Evolutionary conservation across 2,888 invertebrate genomes (phyloP).

Genomic region (Morinoia aosen): DNA sequence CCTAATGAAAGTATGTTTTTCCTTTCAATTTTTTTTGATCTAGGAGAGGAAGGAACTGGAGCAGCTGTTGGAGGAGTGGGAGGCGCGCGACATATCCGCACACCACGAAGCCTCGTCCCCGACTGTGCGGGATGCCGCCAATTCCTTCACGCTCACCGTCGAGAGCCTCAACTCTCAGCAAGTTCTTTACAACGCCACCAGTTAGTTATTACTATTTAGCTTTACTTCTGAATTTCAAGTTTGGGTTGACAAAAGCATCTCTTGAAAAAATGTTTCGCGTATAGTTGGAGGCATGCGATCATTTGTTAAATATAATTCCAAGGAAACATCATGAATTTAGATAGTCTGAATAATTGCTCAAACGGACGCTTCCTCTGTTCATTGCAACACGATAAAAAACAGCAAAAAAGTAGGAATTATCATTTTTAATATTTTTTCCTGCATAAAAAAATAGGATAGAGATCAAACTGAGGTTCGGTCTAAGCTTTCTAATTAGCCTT

Average conservation of each 20-base stretch:
- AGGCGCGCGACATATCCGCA: background rate
- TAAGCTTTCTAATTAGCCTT: too few species aligned
- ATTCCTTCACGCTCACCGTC: slow-evolving; percentile 61
- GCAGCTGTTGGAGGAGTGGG: slow-evolving; percentile 38
- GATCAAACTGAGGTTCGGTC: too few species aligned
- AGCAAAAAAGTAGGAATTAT: too few species aligned
- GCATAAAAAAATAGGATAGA: too few species aligned
- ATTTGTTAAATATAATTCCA: too few species aligned
- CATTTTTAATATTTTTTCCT: too few species aligned
- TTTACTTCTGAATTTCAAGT: background rate
- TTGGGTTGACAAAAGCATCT: background rate
- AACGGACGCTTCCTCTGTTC: too few species aligned
- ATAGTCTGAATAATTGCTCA: too few species aligned
- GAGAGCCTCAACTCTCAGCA: slow-evolving; percentile 56
- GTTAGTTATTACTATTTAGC: slow-evolving; percentile 25
- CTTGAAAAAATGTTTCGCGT: background rate
- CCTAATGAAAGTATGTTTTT: too few species aligned
- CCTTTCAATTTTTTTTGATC: background rate
- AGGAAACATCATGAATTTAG: too few species aligned
- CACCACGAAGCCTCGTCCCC: background rate
- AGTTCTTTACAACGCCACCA: slow-evolving; percentile 62
- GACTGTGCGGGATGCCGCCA: background rate
- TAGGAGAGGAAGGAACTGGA: slow-evolving; percentile 35
- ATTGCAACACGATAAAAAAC: too few species aligned
- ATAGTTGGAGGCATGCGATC: too few species aligned